Base-by-base conservation (phyloP, 2,888 invertebrate genomes). In the Drosophila fungiperda region DNA sequence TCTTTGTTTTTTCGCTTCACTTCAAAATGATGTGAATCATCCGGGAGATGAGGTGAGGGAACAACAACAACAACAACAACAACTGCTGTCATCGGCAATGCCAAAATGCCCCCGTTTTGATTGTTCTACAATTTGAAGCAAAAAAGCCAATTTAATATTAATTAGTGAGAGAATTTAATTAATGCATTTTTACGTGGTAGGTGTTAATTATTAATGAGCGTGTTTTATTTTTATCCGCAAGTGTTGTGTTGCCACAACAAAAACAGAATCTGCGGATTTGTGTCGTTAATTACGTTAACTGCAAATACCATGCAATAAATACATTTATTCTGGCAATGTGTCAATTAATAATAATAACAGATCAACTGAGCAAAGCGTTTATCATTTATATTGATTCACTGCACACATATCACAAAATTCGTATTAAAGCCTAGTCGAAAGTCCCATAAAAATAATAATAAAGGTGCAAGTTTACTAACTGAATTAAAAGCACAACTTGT, bases 111-210 rank as follows among this genome's bases (percentile, higher is more conserved):
- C 1, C 11, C 35, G 54, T 49, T 58, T 36, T 63, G 76, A 65
- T 60, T 60, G 52, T 67, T 60, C 64, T 59, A 72, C 66, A 75
- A 73, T 81, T 81, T 76, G 57, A 75, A 72, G 74, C 66, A 29
- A 29, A 29, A 29, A 29, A 6, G 6, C 6, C 73, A 78, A 86
- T 88, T 83, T 83, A 88, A 78, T 73, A 78, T 81, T 89, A 87
- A 87, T 89, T 89, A 85, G 70, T 63, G 49, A 85, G 72, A 62
- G 49, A 65, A 71, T 50, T 80, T 78, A 87, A 87, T 89, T 89
- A 80, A 72, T 76, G 75, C 60, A 72, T 80, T 76, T 84, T 79
- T 74, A 70, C 88, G 78, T 86, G 80, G 75, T 73, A 69, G 86
- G 87, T 83, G 87, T 78, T 83, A 88, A 88, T 90, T 75, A 77